phyloP scores from a whole-genome alignment of 2,113 vertebrate species.

The Mus pahari region DNA sequence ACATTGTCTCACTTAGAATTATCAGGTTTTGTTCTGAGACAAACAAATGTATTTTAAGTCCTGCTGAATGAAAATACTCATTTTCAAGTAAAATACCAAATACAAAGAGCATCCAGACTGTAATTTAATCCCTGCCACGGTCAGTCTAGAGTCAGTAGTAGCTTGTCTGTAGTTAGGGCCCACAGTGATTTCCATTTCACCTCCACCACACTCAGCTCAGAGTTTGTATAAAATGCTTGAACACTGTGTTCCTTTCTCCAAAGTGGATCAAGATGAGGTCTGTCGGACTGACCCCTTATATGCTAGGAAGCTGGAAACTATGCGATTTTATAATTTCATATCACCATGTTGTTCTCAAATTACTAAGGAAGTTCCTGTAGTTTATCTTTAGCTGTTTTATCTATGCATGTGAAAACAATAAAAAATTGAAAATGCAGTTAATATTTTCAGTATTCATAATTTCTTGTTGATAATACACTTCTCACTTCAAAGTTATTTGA shows the following conservation, averaged over 20 bases:
- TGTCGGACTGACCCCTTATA: not conserved
- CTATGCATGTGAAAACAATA: conserved; percentile 8
- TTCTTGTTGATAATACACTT: conserved; percentile 34
- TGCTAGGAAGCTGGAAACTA: conserved; percentile 22
- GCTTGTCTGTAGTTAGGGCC: conserved; percentile 3
- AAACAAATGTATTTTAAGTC: conserved; percentile 27
- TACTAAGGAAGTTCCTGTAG: not conserved
- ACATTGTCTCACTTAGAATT: conserved; percentile 38
- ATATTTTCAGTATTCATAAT: conserved; percentile 46
- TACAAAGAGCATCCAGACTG: conserved; percentile 24
- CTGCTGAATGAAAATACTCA: conserved; percentile 37
- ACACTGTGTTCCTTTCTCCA: not conserved
- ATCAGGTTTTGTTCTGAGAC: conserved; percentile 45
- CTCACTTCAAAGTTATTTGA: conserved; percentile 63
- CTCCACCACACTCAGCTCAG: not conserved
- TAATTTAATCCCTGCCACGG: not conserved
- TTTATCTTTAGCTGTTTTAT: conserved; percentile 21
- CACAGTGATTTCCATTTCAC: not conserved
- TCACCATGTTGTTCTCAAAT: not conserved
- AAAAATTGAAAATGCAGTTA: conserved; percentile 6
- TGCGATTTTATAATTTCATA: conserved; percentile 38
- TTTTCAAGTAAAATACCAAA: conserved; percentile 59
- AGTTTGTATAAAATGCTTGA: not conserved
- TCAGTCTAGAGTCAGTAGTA: conserved; percentile 10
- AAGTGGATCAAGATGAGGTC: not conserved